A percentile compares a stretch with the other conserved stretches of the same genome.
These are phyloP conservation scores for Thymelicus acteon DNA, from an alignment of 2,888 invertebrate species.

Conservation along the genomic window DNA sequence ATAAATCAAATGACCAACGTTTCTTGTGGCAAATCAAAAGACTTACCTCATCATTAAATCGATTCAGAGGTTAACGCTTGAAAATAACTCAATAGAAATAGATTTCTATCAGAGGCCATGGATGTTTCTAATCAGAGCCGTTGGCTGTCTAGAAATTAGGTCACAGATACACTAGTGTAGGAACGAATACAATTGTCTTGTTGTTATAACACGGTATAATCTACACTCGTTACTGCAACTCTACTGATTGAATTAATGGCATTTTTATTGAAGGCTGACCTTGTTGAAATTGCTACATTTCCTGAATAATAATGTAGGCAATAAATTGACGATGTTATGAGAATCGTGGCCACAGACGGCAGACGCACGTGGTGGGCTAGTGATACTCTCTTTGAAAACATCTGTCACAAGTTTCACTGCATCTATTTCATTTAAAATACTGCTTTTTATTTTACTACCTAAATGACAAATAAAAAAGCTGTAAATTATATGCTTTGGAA, in stretches of 20 bases:
- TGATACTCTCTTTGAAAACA: no score
- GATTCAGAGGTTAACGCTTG: no score
- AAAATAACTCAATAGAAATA: slow-evolving; percentile 4
- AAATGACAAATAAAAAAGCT: background rate
- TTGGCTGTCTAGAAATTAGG: slow-evolving; percentile 50
- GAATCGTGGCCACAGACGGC: background rate
- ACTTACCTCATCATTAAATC: no score
- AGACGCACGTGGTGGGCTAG: no score
- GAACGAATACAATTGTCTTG: slow-evolving; percentile 59
- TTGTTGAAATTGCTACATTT: slow-evolving; percentile 17
- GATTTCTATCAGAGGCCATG: slow-evolving; percentile 40
- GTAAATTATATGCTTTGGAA: no score
- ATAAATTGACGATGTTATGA: slow-evolving; percentile 22
- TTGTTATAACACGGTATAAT: slow-evolving; percentile 35
- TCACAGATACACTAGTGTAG: slow-evolving; percentile 60
- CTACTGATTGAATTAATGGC: slow-evolving; percentile 31
- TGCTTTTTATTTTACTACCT: no score
- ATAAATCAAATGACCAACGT: no score
- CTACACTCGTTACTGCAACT: slow-evolving; percentile 3
- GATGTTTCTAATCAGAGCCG: slow-evolving; percentile 37
- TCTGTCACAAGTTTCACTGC: no score
- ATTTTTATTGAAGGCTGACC: slow-evolving; percentile 34
- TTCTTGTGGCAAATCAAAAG: no score
- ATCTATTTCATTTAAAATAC: no score
- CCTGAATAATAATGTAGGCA: slow-evolving; percentile 14